A percentile compares a stretch with the other conserved stretches of the same genome.
These are phyloP conservation scores for Aethina tumida DNA, from an alignment of 1,140 invertebrate species.

Conservation along the genomic window DNA sequence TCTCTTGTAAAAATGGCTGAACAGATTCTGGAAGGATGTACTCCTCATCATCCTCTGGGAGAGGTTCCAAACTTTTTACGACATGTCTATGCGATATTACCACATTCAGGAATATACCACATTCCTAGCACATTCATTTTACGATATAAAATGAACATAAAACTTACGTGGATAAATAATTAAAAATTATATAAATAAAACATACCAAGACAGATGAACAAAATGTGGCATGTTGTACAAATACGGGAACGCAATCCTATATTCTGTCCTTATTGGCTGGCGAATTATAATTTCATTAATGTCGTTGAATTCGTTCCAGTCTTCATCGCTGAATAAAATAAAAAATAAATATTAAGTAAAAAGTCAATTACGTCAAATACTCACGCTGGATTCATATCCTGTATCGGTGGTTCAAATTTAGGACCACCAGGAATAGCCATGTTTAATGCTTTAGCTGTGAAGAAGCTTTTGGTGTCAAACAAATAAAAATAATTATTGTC, in stretches of 20 bases:
- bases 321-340: slow-evolving; percentile 74
- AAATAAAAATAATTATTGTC: slow-evolving; percentile 99
- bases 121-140: slow-evolving; percentile 36
- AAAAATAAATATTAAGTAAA: slow-evolving; percentile 3
- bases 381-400: slow-evolving; percentile 90
- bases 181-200: slow-evolving; percentile 22
- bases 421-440: slow-evolving; percentile 99
- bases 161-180: slow-evolving; percentile 33
- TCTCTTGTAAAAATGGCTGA: slow-evolving; percentile 87
- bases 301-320: slow-evolving; percentile 99
- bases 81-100: slow-evolving; percentile 94
- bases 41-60: slow-evolving; percentile 91
- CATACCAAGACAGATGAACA: slow-evolving; percentile 89
- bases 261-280: slow-evolving; percentile 97
- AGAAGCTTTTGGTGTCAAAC: slow-evolving; percentile 99
- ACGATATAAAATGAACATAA: slow-evolving; percentile 28
- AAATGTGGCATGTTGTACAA: slow-evolving; percentile 96
- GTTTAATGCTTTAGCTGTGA: slow-evolving; percentile 98
- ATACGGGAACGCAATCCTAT: slow-evolving; percentile 98
- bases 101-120: slow-evolving; percentile 79
- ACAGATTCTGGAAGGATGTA: slow-evolving; percentile 86
- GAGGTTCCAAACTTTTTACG: slow-evolving; percentile 70
- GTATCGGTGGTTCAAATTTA: slow-evolving; percentile 98
- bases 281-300: slow-evolving; percentile 99
- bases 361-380: slow-evolving; percentile 22